These are phyloP conservation scores for Carpatolechia fugitivella DNA, from an alignment of 2,888 invertebrate genomes.

Conservation along the genomic window DNA sequence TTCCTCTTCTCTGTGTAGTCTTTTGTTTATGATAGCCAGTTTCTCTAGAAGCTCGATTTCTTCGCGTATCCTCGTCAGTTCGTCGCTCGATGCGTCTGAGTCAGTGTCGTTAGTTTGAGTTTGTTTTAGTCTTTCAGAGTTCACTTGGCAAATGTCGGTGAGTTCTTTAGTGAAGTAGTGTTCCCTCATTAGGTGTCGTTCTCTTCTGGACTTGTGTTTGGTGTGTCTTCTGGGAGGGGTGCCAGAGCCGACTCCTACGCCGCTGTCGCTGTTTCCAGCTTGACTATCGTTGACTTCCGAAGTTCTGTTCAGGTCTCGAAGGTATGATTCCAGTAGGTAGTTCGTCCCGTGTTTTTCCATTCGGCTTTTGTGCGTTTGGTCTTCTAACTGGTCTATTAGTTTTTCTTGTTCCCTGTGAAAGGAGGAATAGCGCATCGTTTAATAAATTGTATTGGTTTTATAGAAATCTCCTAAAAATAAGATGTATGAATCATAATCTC, in stretches of 20 bases:
- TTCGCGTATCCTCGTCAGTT: conserved; percentile 79
- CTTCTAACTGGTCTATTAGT: conserved; percentile 88
- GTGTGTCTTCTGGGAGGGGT: conserved; percentile 77
- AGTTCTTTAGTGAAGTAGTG: conserved; percentile 78
- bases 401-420: conserved; percentile 84
- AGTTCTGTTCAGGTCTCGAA: conserved; percentile 69
- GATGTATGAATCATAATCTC: no score
- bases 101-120: conserved; percentile 66
- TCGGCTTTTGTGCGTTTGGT: conserved; percentile 85
- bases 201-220: conserved; percentile 75
- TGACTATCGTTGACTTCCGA: conserved; percentile 75
- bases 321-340: conserved; percentile 88
- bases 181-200: conserved; percentile 74
- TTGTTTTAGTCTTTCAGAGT: conserved; percentile 67
- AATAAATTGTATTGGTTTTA: no score
- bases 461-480: no score
- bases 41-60: conserved; percentile 87
- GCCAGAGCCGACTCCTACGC: conserved; percentile 83
- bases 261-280: conserved; percentile 85
- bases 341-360: conserved; percentile 88
- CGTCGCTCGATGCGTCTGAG: conserved; percentile 72
- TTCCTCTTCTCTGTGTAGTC: conserved; percentile 86
- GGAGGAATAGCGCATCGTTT: background rate
- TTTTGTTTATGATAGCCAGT: conserved; percentile 85
- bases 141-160: conserved; percentile 74